Evolutionary conservation across 2,113 vertebrate genomes (phyloP).

Genomic region (Xerus inauris): DNA sequence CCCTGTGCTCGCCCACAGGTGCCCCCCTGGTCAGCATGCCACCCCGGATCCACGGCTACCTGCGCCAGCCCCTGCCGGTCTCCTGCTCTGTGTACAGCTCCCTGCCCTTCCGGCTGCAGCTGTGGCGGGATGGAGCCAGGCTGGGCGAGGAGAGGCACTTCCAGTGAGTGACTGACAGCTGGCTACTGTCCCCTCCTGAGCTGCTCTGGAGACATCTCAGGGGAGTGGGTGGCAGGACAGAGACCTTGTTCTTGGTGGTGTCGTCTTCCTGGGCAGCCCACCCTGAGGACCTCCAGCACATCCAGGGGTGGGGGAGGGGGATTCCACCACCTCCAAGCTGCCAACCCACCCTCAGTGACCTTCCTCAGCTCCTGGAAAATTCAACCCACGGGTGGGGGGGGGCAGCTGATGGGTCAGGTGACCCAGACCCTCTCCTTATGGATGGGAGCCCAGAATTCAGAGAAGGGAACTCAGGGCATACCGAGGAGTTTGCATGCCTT

Average conservation of each 20-base stretch:
- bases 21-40: slow-evolving; percentile 93
- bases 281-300: rapidly evolving
- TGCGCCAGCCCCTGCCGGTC: slow-evolving; percentile 87
- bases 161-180: slow-evolving; percentile 84
- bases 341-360: rapidly evolving
- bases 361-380: not conserved
- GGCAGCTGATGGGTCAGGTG: not conserved
- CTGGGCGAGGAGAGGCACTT: slow-evolving; percentile 89
- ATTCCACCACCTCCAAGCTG: not conserved
- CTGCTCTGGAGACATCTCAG: not conserved
- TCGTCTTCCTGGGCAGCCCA: not conserved
- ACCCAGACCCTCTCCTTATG: not conserved
- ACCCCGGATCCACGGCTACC: slow-evolving; percentile 87
- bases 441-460: not conserved
- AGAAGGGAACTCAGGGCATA: not conserved
- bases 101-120: slow-evolving; percentile 91
- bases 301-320: not conserved
- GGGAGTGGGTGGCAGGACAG: not conserved
- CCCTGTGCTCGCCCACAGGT: slow-evolving; percentile 80
- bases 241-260: rapidly evolving
- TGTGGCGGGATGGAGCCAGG: slow-evolving; percentile 85
- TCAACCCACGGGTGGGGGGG: rapidly evolving
- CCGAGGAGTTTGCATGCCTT: not conserved
- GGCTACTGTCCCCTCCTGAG: not conserved
- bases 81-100: slow-evolving; percentile 91